Evolutionary conservation across 64 coral and sea anemone species (phyloP), one percentile per base, ranked within the genome.

Genomic region (Stichodactyla helianthus): DNA sequence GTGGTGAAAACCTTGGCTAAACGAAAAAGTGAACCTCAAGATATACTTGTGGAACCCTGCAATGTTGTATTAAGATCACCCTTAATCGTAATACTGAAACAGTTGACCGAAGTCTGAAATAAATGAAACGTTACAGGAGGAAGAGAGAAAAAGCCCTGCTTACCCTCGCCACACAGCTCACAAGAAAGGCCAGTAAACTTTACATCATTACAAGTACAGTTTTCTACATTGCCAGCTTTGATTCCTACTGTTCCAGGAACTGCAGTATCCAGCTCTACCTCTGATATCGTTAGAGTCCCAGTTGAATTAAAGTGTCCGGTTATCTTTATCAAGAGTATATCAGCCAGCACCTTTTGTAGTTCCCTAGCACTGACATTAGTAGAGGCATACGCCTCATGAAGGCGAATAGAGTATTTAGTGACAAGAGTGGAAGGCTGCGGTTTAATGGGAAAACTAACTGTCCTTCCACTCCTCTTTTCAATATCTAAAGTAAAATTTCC

Each of bases 121-220:
- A 58, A 58, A 58, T 4, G 14, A 9, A 58, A 58, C 14, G 14
- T 58, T 15, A 77, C 74, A 51, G 26, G 6, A 22, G 22, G 7
- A 77, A 28, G 52, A 52, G 17, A 50, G 17, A 44, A 13, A 81
- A 81, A 54, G 4, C 35, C 35, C 20, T 10, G 26, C 64, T 74
- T 92, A 98, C 95, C 92, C 92, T 89, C 59, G 82, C 88, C 74
- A 84, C 97, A 99, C 19, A 82, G 88, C 82, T 90, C 90, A 86
- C 97, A 99, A 20, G 97, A 99, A 13, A 95, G 88, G 3, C 83
- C 88, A 57, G 93, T 92, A 88, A 92, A 99, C 44, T 93, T 92
- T n/a, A 63, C 19, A 23, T 57, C 6, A 18, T 93, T 85, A 63
- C 97, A 99, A 5, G 90, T 87, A 52, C 97, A 99, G 10, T 95